A percentile compares a stretch with the other conserved stretches of the same genome.
phyloP scores from a whole-genome alignment of 2,888 invertebrate species.

The Tenthredo livida region DNA sequence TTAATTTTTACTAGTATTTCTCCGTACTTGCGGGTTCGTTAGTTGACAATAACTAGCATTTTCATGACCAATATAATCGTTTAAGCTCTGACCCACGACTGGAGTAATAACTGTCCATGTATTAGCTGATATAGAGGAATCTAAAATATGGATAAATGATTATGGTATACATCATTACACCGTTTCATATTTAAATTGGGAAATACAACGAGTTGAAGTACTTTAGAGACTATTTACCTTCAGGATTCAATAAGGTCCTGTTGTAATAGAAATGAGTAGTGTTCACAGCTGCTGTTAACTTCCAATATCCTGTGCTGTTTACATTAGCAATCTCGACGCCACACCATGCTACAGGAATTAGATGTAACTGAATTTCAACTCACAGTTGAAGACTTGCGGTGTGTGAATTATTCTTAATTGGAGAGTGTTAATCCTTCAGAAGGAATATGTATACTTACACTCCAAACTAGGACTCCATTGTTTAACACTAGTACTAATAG shows the following conservation, averaged over 20 bases:
- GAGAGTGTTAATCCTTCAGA: not conserved
- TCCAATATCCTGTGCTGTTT: conserved; percentile 38
- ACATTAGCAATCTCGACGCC: conserved; percentile 45
- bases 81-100: conserved; percentile 10
- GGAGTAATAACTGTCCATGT: conserved; percentile 24
- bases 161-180: not conserved
- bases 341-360: conserved; percentile 48
- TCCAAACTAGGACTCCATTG: conserved; percentile 39
- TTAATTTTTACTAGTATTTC: not conserved
- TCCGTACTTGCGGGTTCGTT: conserved; percentile 36
- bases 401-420: not conserved
- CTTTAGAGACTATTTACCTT: conserved; percentile 8
- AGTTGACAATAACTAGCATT: conserved; percentile 50
- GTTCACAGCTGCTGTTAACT: conserved; percentile 45
- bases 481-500: conserved; percentile 1
- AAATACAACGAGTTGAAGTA: not conserved
- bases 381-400: not conserved
- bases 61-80: conserved; percentile 14
- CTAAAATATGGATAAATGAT: conserved; percentile 19
- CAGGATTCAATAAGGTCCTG: not conserved
- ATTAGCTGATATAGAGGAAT: not conserved
- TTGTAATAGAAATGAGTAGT: conserved; percentile 52
- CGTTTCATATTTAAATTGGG: not conserved
- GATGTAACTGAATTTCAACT: not conserved
- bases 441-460: conserved; percentile 4